Base-by-base conservation (phyloP, 2,797 vertebrate genomes). In the Takifugu rubripes region DNA sequence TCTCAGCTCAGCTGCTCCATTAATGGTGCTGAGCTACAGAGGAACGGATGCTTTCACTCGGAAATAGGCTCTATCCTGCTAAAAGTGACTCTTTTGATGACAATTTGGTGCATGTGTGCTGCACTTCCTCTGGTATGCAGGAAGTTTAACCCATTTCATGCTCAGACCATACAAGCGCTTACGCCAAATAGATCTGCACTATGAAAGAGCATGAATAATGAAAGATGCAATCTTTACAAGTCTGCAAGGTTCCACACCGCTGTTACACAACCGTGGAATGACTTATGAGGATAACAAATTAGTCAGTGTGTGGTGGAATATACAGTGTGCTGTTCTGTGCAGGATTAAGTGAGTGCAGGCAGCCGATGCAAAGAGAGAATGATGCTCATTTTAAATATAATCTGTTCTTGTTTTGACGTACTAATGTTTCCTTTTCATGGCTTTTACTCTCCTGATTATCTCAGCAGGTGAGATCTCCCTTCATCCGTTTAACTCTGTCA, bases 171-270 rank as follows among this genome's bases (percentile, higher is more conserved):
- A 46, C 49, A 77, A 54, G 66, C 74, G 44, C 62, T 56, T 73
- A 80, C 68, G 45, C 57, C 56, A 55, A 64, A 65, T 72, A 84
- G 73, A 83, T 84, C 56, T 63, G 58, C 52, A 74, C 78, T 76
- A 72, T 79, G 75, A 72, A 83, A 82, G 75, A 46, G 31, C 58
- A 85, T 90, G 56, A 85, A 90, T 89, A 86, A 89, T 90, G 65
- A 66, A 89, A 55, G 63, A 62, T 26, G 70, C 70, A 52, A 79
- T 79, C 80, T 68, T 84, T 77, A 75, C 75, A 75, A 81, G 74
- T 78, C 71, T 72, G 78, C 81, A 82, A 69, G 74, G 66, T 74
- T 56, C 53, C 63, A 67, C 63, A 64, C 70, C 33, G 36, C 66
- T 25, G 59, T 88, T 88, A 79, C 72, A 17, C 85, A 85, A 86